Evolutionary conservation across 2,113 vertebrate genomes (phyloP).

Genomic region (Myrmecobius fasciatus): DNA sequence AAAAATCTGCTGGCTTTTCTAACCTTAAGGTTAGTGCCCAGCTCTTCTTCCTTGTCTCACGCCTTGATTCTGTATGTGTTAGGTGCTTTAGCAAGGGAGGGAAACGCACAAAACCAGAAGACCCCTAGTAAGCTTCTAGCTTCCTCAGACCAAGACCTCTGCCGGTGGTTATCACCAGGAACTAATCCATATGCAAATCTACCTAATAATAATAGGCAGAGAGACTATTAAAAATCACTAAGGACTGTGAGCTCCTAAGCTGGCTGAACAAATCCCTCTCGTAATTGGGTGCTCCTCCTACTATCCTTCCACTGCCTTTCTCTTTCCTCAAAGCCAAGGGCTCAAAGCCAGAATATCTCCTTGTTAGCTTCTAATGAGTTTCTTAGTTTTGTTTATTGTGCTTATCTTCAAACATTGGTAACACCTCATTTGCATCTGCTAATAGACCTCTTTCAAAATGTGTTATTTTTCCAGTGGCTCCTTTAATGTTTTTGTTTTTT

Average conservation of each 20-base stretch:
- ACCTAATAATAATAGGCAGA: neutral
- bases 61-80: constrained; percentile 36
- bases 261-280: neutral
- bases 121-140: neutral
- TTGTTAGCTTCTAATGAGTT: constrained; percentile 13
- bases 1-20: constrained; percentile 54
- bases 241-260: neutral
- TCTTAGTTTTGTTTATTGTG: neutral
- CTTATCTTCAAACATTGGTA: neutral
- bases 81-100: neutral
- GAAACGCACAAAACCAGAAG: constrained; percentile 19
- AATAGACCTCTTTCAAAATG: constrained; percentile 32
- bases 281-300: neutral
- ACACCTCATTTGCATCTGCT: constrained; percentile 38
- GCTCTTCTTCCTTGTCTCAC: constrained; percentile 43
- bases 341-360: neutral
- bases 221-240: neutral
- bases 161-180: neutral
- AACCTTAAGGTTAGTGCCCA: constrained; percentile 44
- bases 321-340: constrained; percentile 1
- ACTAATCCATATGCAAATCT: neutral
- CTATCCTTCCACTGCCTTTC: neutral
- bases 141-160: constrained; percentile 3
- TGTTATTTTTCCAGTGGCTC: constrained; percentile 30
- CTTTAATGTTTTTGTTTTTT: neutral